phyloP scores from a whole-genome alignment of 2,797 vertebrate genomes.

The Sternarchorhynchus goeldii region DNA sequence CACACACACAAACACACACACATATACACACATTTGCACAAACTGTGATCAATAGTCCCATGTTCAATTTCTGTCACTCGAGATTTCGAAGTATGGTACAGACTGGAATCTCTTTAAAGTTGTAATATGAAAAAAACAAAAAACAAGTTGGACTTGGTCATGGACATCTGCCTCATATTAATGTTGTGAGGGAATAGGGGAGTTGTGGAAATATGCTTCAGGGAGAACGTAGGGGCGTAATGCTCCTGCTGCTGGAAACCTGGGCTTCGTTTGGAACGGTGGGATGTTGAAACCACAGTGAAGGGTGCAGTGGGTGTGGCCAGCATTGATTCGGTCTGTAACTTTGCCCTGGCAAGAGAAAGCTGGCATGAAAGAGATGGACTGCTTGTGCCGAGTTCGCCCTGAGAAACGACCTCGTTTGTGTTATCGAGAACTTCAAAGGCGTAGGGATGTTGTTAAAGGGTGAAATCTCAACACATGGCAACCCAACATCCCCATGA shows the following conservation, averaged over 20 bases:
- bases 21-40: conserved; percentile 22
- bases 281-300: conserved; percentile 59
- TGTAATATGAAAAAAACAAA: conserved; percentile 61
- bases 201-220: conserved; percentile 72
- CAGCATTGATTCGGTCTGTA: not conserved
- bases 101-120: conserved; percentile 59
- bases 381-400: conserved; percentile 34
- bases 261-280: conserved; percentile 70
- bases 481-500: too few relatives aligned
- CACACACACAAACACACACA: conserved; percentile 37
- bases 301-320: conserved; percentile 38
- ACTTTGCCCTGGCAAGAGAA: not conserved
- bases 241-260: conserved; percentile 66
- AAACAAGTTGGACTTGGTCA: conserved; percentile 66
- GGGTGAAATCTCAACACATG: too few relatives aligned
- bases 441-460: too few relatives aligned
- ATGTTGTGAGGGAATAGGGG: conserved; percentile 76
- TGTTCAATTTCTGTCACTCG: conserved; percentile 68
- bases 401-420: conserved; percentile 24
- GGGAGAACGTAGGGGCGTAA: conserved; percentile 68
- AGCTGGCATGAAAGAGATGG: not conserved
- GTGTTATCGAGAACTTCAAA: not conserved
- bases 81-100: conserved; percentile 61
- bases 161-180: conserved; percentile 76
- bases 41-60: conserved; percentile 64